Percentiles rank a stretch among this genome's conserved stretches.
These are phyloP conservation scores for Coelopa frigida DNA, from an alignment of 1,140 invertebrate species.

Conservation along the genomic window DNA sequence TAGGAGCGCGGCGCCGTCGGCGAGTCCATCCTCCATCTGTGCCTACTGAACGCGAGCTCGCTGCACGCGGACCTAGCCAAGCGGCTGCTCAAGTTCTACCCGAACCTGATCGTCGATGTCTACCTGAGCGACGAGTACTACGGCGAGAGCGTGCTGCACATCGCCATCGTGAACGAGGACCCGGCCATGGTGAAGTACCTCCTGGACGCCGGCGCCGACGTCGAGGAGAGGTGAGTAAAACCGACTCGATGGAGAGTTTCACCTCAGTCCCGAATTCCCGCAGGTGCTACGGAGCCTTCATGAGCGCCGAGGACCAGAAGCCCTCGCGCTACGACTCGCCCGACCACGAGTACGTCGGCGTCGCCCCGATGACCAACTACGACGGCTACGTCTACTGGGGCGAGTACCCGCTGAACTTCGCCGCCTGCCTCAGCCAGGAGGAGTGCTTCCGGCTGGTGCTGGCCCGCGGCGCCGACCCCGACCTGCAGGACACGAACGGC, in stretches of 20 bases:
- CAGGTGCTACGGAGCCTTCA: slow-evolving; percentile 85
- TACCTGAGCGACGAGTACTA: slow-evolving; percentile 97
- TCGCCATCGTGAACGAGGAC: slow-evolving; percentile 97
- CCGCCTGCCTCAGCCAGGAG: slow-evolving; percentile 93
- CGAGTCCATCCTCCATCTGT: slow-evolving; percentile 90
- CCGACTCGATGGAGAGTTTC: not conserved
- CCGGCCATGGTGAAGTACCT: slow-evolving; percentile 95
- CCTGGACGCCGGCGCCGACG: slow-evolving; percentile 83
- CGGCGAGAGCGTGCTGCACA: slow-evolving; percentile 86
- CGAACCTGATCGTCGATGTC: slow-evolving; percentile 92
- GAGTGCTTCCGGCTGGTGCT: slow-evolving; percentile 93
- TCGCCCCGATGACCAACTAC: slow-evolving; percentile 84
- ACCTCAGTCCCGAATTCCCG: not conserved
- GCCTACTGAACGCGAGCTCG: slow-evolving; percentile 83
- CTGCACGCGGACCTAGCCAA: slow-evolving; percentile 91
- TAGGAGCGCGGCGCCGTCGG: slow-evolving; percentile 89
- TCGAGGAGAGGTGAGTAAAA: slow-evolving; percentile 62
- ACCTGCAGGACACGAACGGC: slow-evolving; percentile 94
- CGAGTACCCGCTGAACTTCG: slow-evolving; percentile 93
- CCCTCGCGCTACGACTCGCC: slow-evolving; percentile 74
- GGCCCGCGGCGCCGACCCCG: slow-evolving; percentile 88
- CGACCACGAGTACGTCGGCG: slow-evolving; percentile 88
- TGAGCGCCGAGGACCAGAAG: slow-evolving; percentile 97
- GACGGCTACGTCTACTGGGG: slow-evolving; percentile 98
- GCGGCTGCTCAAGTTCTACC: slow-evolving; percentile 81